Percentiles rank a stretch among this genome's conserved stretches.
These are phyloP conservation scores for Callosobruchus maculatus DNA, from an alignment of 2,888 invertebrate species.

Conservation along the genomic window DNA sequence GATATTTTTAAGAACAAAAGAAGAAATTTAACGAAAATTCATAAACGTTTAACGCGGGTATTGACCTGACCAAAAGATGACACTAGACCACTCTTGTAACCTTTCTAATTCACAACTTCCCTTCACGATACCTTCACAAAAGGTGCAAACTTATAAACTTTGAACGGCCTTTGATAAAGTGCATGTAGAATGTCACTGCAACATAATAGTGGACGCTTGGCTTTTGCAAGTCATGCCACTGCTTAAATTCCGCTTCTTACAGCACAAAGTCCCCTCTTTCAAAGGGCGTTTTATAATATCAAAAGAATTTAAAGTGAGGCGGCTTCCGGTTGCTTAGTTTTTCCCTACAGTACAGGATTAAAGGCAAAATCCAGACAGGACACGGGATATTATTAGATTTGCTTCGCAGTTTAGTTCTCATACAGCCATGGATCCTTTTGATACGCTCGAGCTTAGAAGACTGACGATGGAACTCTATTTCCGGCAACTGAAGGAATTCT, in stretches of 20 bases:
- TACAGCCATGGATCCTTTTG: background rate
- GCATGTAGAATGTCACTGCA: background rate
- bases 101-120: no score
- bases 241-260: background rate
- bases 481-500: background rate
- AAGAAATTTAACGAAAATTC: no score
- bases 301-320: background rate
- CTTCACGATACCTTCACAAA: no score
- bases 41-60: no score
- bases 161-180: background rate
- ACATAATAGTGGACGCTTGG: background rate
- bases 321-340: background rate
- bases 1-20: no score
- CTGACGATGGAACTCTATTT: background rate
- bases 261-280: background rate
- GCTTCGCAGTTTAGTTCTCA: background rate
- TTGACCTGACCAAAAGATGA: no score
- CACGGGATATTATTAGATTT: background rate
- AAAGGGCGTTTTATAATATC: background rate
- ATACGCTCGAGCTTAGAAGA: background rate
- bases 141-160: no score
- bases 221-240: background rate
- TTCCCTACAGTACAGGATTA: background rate
- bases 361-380: background rate
- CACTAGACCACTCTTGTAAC: no score